Evolutionary conservation across 2,888 invertebrate species (phyloP).

Genomic region (Hecatera dysodea): DNA sequence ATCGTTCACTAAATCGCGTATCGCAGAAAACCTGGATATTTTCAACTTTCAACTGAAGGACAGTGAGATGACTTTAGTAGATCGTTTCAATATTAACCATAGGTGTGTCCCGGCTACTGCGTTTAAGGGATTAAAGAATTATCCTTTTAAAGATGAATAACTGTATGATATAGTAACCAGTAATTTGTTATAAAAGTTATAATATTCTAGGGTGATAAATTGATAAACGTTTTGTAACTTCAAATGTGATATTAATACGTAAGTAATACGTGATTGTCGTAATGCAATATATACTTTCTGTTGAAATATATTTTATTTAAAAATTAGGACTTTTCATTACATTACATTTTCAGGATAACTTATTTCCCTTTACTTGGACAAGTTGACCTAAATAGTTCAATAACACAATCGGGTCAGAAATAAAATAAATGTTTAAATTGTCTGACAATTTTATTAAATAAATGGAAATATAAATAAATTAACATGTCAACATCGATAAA

Average conservation of each 20-base stretch:
- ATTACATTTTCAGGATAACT: too few species aligned
- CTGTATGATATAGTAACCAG: not conserved
- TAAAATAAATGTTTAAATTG: constrained; percentile 52
- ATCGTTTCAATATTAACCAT: constrained; percentile 90
- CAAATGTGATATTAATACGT: constrained; percentile 45
- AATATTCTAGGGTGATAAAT: not conserved
- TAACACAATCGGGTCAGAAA: not conserved
- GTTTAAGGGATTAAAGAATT: constrained; percentile 73
- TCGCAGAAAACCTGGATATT: constrained; percentile 92
- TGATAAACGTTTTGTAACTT: constrained; percentile 7
- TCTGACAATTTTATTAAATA: constrained; percentile 74
- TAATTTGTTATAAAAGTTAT: not conserved
- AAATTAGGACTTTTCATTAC: constrained; percentile 4
- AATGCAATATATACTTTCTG: constrained; percentile 19
- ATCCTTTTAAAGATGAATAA: constrained; percentile 74
- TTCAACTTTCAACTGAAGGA: constrained; percentile 91
- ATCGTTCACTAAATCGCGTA: constrained; percentile 93
- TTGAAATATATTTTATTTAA: not conserved
- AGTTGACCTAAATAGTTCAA: not conserved
- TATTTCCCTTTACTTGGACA: too few species aligned
- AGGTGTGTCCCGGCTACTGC: constrained; percentile 81
- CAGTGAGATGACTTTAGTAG: constrained; percentile 90
- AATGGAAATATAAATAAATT: constrained; percentile 74
- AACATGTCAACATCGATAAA: constrained; percentile 74
- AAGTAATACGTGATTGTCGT: constrained; percentile 7